Base-by-base conservation (phyloP, 2,888 invertebrate genomes). In the Petrolisthes cinctipes region DNA sequence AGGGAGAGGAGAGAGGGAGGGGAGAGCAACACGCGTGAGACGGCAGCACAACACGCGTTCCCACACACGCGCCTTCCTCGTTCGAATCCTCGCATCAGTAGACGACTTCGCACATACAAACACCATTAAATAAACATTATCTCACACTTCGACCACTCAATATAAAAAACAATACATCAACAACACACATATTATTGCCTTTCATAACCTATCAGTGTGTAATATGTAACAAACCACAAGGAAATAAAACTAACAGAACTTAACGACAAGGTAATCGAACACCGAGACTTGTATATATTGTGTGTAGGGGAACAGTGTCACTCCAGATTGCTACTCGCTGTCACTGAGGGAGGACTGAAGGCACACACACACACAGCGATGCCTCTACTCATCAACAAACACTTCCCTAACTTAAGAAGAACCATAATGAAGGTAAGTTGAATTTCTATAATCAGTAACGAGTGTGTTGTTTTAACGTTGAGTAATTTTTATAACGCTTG, bases 11-110 rank as follows among this genome's bases (percentile, higher is more conserved):
- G 57, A 17, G 37, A 17, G 80, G 53, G 57, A 23, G 11, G 37
- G 75, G 66, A 6, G 85, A 71, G 85, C 66, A 56, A 82, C 86
- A 86, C 86, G 86, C 86, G 86, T 86, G 86, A 83, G 86, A 86
- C 83, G 83, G 78, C 79, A 5, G 83, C 20, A 54, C 71, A 86
- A 56, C 86, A 57, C 86, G 66, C 86, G 86, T 86, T 86, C 86
- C 86, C 86, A 86, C 86, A 86, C 86, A 86, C 86, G 86, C 83
- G 86, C 83, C 61, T 78, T 1, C 57, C 71, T 83, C 83, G n/a
- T 71, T 71, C 54, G 56, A 68, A 82, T 54, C 66, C 83, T 78
- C 20, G 68, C 73, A 7, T 11, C 51, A 9, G 51, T 4, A 4
- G 6, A 9, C 14, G 17, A 4, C 37, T 51, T 82, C 73, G 51